Conservation (phyloP, 1,140 invertebrate species). For the Temnothorax longispinosus region DNA sequence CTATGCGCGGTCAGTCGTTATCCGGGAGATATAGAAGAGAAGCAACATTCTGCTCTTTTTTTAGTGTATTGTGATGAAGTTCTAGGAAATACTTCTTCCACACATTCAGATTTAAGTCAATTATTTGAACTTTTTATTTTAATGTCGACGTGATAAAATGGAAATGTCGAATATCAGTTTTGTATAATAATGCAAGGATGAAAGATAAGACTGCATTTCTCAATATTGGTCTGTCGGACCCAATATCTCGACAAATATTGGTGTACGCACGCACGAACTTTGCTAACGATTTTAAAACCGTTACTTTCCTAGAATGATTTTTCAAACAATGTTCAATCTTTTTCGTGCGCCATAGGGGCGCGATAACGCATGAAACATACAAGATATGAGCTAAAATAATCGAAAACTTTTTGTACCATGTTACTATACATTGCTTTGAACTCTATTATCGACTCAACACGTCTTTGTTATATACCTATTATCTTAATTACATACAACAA, state of each 20-base stretch:
- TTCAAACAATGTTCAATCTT: neutral
- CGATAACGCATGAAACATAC: neutral
- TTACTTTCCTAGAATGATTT: neutral
- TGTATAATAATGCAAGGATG: neutral
- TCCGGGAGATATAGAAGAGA: neutral
- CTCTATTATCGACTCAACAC: neutral
- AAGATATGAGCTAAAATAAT: neutral
- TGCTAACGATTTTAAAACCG: neutral
- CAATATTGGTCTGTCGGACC: neutral
- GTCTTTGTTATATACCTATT: no score
- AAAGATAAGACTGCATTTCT: neutral
- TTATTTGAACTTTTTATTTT: neutral
- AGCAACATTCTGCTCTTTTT: neutral
- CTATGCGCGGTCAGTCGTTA: neutral
- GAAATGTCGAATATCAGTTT: neutral
- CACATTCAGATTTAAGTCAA: neutral
- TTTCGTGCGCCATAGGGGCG: neutral
- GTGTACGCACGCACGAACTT: neutral
- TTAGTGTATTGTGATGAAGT: neutral
- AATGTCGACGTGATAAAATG: neutral
- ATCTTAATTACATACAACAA: neutral
- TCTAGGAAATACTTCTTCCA: neutral
- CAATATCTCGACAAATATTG: neutral
- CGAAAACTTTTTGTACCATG: neutral
- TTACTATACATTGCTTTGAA: neutral